These are phyloP conservation scores for Rhinophrynus dorsalis DNA, from an alignment of 2,797 vertebrate species.

Conservation along the genomic window DNA sequence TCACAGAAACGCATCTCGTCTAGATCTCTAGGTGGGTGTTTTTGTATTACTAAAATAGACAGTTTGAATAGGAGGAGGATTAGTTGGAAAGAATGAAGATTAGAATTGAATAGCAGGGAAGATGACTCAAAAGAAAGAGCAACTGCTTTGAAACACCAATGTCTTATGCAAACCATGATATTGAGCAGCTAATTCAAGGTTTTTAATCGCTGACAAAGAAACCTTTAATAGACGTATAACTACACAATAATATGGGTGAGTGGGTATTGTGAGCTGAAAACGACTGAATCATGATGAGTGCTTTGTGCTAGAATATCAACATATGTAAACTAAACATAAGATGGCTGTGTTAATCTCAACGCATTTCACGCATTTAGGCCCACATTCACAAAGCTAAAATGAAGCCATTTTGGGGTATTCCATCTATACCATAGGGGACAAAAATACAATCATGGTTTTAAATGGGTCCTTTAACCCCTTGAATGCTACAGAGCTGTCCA, in stretches of 20 bases:
- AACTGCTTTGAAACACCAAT: neutral
- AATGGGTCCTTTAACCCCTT: no score
- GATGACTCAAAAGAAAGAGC: neutral
- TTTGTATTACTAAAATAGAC: neutral
- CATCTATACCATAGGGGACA: no score
- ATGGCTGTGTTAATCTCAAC: no score
- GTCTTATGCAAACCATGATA: neutral
- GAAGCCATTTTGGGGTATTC: no score
- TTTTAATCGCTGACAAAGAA: neutral
- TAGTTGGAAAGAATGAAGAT: neutral
- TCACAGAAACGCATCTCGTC: neutral
- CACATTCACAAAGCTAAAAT: no score
- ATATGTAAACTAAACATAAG: no score
- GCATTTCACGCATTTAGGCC: no score
- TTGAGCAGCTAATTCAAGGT: neutral
- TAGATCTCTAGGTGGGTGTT: neutral
- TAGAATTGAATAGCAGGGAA: neutral
- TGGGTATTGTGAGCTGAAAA: neutral
- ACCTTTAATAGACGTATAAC: neutral
- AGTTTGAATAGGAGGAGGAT: neutral
- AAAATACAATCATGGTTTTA: no score
- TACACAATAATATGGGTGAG: neutral
- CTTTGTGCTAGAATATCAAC: no score
- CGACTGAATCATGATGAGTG: neutral
- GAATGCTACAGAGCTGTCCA: no score